A percentile compares a stretch with the other conserved stretches of the same genome.
Conservation (phyloP, 2,797 vertebrate species). For the Lepilemur septentrionalis region DNA sequence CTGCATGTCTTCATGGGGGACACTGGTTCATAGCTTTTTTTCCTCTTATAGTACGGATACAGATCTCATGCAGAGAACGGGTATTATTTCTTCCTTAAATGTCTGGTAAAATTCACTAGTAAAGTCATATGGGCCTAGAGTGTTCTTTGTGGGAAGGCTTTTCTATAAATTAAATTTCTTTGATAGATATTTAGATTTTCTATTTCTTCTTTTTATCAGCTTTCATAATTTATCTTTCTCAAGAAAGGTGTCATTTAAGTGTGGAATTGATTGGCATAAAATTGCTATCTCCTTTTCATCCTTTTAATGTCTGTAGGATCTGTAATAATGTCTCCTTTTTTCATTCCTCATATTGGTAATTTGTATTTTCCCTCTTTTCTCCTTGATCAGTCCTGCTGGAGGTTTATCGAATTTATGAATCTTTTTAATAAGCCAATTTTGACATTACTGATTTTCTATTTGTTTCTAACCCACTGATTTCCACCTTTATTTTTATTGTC, state of each 20-base stretch:
- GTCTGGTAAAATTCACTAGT: background rate
- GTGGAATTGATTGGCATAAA: background rate
- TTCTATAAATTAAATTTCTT: background rate
- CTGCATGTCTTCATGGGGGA: background rate
- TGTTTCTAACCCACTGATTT: slow-evolving; percentile 9
- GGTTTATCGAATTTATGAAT: background rate
- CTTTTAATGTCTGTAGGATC: background rate
- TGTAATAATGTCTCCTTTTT: background rate
- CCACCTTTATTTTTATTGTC: background rate
- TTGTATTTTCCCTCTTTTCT: background rate
- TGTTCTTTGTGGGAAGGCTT: background rate
- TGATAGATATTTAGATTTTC: slow-evolving; percentile 4
- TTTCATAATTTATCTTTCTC: background rate
- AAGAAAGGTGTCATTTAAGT: background rate
- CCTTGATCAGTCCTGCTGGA: background rate
- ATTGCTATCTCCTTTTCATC: background rate
- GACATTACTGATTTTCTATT: background rate
- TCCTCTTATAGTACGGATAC: background rate
- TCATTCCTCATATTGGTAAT: background rate
- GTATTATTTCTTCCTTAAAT: background rate
- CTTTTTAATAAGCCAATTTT: background rate
- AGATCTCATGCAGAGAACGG: background rate
- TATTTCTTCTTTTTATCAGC: background rate
- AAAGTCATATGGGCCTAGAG: background rate
- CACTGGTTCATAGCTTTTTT: background rate